Evolutionary conservation across 2,113 vertebrate genomes (phyloP).

Genomic region (Cinclus mexicanus): DNA sequence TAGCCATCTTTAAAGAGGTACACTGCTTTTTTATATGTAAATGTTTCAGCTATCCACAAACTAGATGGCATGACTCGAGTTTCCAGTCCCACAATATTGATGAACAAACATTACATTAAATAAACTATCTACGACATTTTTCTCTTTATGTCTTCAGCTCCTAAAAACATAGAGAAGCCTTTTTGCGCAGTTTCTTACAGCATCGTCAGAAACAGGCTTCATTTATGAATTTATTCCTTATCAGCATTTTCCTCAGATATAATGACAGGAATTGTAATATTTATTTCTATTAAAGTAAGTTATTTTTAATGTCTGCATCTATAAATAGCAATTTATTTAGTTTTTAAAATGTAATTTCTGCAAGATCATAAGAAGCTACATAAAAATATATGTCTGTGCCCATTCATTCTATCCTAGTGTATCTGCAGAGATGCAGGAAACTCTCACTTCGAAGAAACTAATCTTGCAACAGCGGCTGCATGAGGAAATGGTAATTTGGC

Average conservation of each 20-base stretch:
- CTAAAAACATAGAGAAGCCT: not conserved
- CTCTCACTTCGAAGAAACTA: constrained; percentile 59
- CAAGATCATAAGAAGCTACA: not conserved
- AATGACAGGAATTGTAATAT: not conserved
- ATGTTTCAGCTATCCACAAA: not conserved
- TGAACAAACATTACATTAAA: not conserved
- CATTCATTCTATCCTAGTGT: not conserved
- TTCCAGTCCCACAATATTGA: not conserved
- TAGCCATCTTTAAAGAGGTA: not conserved
- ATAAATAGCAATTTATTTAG: not conserved
- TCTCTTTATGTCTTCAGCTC: not conserved
- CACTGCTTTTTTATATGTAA: not conserved
- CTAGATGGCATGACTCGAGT: not conserved
- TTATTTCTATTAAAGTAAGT: not conserved
- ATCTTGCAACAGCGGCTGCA: constrained; percentile 21
- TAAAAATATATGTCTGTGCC: not conserved
- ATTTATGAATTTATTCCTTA: not conserved
- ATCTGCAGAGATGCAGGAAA: constrained; percentile 41
- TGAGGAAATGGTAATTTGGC: constrained; percentile 64
- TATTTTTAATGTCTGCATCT: not conserved
- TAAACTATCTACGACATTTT: not conserved
- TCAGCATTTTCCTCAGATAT: not conserved
- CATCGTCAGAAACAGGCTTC: not conserved
- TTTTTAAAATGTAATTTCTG: not conserved
- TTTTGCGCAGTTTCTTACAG: not conserved